Conservation (phyloP, 2,797 vertebrate species). For the Semotilus atromaculatus region DNA sequence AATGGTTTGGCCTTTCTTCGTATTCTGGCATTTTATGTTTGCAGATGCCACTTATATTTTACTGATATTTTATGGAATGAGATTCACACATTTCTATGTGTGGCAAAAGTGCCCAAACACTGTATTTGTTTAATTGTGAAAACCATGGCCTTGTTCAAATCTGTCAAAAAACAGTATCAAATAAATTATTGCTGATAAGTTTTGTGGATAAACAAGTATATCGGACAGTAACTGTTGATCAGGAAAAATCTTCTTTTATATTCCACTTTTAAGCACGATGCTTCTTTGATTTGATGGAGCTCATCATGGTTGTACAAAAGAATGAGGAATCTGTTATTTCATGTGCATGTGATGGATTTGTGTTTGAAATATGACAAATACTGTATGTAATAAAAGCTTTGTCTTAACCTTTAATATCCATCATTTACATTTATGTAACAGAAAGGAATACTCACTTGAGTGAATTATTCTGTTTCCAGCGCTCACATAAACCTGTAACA, state of each 20-base stretch:
- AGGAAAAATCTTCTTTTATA: not conserved
- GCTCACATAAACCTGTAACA: conserved; percentile 42
- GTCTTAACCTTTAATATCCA: not conserved
- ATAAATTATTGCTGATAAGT: not conserved
- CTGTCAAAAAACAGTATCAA: not conserved
- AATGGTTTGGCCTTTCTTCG: not conserved
- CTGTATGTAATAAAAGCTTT: not conserved
- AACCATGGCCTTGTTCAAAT: not conserved
- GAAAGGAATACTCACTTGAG: not conserved
- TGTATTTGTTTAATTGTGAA: not conserved
- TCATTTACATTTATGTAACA: not conserved
- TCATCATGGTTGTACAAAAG: not conserved
- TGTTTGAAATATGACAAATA: not conserved
- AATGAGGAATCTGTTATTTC: not conserved
- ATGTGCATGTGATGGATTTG: not conserved
- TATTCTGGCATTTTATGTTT: not conserved
- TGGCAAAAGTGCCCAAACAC: not conserved
- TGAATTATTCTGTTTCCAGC: not conserved
- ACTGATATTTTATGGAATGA: not conserved
- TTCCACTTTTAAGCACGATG: not conserved
- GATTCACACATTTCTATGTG: not conserved
- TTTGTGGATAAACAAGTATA: not conserved
- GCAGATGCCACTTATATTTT: not conserved
- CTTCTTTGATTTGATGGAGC: not conserved
- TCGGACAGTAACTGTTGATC: not conserved